phyloP scores from a whole-genome alignment of 2,888 invertebrate species.

The Marasmarcha lunaedactyla region DNA sequence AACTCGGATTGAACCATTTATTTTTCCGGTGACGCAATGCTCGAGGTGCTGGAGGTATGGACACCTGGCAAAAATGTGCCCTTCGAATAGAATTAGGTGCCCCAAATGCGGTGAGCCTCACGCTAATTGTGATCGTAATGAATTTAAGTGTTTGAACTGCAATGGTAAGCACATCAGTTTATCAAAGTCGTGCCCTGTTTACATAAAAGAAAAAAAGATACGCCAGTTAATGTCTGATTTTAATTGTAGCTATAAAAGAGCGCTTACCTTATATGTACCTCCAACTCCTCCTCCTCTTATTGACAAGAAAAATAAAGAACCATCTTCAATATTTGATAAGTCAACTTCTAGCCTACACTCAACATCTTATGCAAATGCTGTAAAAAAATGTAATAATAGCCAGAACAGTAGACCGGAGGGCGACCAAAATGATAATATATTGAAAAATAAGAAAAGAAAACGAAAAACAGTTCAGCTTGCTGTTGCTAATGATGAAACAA shows the following conservation, averaged over 20 bases:
- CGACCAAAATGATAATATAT: too few species aligned
- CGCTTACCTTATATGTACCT: too few species aligned
- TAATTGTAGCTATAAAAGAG: neutral
- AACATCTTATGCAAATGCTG: too few species aligned
- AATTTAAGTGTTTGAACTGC: neutral
- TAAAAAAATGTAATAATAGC: too few species aligned
- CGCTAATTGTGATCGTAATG: neutral
- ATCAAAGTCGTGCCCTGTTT: neutral
- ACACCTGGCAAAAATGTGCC: neutral
- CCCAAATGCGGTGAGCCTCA: neutral
- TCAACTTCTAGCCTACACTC: too few species aligned
- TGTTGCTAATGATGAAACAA: too few species aligned
- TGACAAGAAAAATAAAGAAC: too few species aligned
- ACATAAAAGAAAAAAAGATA: neutral
- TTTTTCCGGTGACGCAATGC: slow-evolving; percentile 1
- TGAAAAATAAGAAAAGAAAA: too few species aligned
- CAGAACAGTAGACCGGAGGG: too few species aligned
- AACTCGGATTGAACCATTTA: slow-evolving; percentile 1
- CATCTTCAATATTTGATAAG: too few species aligned
- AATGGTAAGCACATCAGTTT: neutral
- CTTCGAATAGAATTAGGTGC: neutral
- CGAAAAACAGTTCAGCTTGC: too few species aligned
- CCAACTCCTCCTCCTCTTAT: too few species aligned
- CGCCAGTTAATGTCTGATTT: neutral
- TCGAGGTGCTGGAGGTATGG: slow-evolving; percentile 2